These are phyloP conservation scores for Heliconius himera DNA, from an alignment of 1,140 invertebrate genomes.

Conservation along the genomic window DNA sequence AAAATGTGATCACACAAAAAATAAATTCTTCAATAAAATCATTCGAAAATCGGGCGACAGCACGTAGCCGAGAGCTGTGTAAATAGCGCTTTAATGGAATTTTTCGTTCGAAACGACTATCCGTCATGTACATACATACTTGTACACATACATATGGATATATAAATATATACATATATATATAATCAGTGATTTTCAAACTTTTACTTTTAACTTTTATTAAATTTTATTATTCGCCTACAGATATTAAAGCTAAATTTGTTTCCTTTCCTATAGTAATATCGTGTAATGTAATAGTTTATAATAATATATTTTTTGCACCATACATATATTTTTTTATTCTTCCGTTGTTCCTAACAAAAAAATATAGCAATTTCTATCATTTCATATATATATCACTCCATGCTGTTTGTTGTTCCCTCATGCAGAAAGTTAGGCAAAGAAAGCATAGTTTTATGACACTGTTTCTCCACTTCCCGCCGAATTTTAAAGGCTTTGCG, in stretches of 20 bases:
- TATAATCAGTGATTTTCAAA: constrained; percentile 18
- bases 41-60: constrained; percentile 49
- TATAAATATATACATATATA: constrained; percentile 16
- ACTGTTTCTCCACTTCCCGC: too few relatives aligned
- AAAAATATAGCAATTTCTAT: too few relatives aligned
- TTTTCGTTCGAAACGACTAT: constrained; percentile 56
- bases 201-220: not conserved
- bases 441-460: too few relatives aligned
- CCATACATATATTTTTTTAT: too few relatives aligned
- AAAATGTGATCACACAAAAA: constrained; percentile 10
- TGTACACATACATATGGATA: constrained; percentile 15
- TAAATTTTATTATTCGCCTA: not conserved
- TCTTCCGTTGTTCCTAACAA: too few relatives aligned
- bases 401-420: too few relatives aligned
- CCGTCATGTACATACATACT: constrained; percentile 41
- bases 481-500: too few relatives aligned
- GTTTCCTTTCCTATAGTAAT: too few relatives aligned
- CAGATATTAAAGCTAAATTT: not conserved
- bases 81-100: constrained; percentile 75
- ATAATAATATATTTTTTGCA: too few relatives aligned
- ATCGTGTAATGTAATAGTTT: too few relatives aligned
- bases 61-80: constrained; percentile 56
- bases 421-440: too few relatives aligned
- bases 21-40: constrained; percentile 50
- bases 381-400: too few relatives aligned